Conservation (phyloP, 2,797 vertebrate species). For the Halcyon badia region DNA sequence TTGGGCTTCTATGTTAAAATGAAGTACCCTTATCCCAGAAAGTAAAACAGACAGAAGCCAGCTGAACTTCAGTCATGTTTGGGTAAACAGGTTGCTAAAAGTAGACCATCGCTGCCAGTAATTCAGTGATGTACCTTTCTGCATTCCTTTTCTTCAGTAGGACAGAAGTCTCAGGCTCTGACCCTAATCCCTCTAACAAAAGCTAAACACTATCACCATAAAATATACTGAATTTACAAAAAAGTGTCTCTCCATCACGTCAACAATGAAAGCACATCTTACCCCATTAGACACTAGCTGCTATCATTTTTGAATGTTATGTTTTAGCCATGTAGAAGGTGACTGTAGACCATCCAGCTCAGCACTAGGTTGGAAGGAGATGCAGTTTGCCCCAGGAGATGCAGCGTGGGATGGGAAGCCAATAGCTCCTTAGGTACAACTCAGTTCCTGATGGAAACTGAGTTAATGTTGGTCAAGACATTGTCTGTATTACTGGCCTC, state of each 20-base stretch:
- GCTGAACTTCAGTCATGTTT: not conserved
- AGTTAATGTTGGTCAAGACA: not conserved
- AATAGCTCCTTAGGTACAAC: not conserved
- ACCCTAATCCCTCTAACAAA: not conserved
- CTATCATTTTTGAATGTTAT: not conserved
- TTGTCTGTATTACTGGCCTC: not conserved
- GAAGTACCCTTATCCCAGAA: not conserved
- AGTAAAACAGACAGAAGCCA: not conserved
- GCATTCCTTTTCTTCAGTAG: not conserved
- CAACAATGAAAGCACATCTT: not conserved
- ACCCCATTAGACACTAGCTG: not conserved
- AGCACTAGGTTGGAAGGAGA: not conserved
- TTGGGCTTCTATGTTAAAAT: not conserved
- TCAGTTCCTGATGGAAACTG: conserved; percentile 11
- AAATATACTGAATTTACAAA: not conserved
- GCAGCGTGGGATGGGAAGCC: not conserved
- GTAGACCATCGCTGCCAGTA: not conserved
- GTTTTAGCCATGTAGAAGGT: not conserved
- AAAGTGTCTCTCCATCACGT: not conserved
- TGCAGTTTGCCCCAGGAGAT: not conserved
- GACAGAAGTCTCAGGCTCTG: not conserved
- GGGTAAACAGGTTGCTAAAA: not conserved
- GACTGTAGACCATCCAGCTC: not conserved
- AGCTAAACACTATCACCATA: not conserved
- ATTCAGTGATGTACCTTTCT: not conserved